Evolutionary conservation across 2,113 vertebrate species (phyloP), one percentile per base, ranked within the genome.

Genomic region (Psettodes erumei): DNA sequence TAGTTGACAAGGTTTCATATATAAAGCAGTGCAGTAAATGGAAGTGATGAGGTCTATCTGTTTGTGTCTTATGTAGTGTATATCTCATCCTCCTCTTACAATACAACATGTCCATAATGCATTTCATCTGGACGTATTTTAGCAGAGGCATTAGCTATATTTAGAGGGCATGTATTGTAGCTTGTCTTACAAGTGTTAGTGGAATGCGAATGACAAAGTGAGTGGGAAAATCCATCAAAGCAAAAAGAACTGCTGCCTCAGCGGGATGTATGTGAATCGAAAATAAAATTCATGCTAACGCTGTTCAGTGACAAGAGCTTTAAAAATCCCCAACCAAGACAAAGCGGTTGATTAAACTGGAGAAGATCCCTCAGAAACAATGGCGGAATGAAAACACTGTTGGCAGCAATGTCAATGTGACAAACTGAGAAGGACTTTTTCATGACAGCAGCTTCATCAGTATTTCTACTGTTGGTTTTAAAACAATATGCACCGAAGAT

Each of bases 341-440:
- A 40, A 62, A 54, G 68, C n/a, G 30, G 75, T 79, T 89, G 83
- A 90, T 82, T 86, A 89, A 76, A 88, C 71, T 75, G 28, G 50
- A 86, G 73, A 76, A 45, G 70, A 84, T 80, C 66, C 78, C 75
- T 60, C 11, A 4, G 38, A 77, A 81, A 78, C 72, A 86, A 84
- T n/a, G 45, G 42, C 32, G 27, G 51, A 72, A 73, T 56, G 33
- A 69, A 82, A 86, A 77, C 53, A 23, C 37, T 42, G 63, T 77
- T 88, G 88, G 78, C 88, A 90, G 75, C 12, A 25, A 62, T 19
- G 64, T 63, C 75, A 53, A 21, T 54, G 54, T 77, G 73, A 75
- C 70, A 32, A 83, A 84, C 40, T 15, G 55, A 78, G 66, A 70
- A 71, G 68, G 68, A 75, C 51, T 77, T 75, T 72, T 62, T 73